phyloP scores from a whole-genome alignment of 2,113 vertebrate genomes.

The Dermatemys mawii region DNA sequence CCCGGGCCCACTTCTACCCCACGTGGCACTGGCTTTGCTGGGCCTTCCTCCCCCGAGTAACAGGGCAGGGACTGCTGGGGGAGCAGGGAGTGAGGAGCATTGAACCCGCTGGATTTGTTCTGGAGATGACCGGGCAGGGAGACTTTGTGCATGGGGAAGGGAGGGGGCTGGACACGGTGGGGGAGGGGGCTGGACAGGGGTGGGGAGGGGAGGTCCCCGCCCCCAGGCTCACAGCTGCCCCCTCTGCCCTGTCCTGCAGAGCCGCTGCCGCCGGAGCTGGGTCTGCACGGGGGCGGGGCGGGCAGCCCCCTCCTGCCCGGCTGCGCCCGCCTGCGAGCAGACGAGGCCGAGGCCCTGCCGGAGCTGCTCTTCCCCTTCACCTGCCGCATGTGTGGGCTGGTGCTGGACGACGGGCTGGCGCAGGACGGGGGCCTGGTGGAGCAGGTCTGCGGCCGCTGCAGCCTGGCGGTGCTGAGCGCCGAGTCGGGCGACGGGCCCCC shows the following conservation, averaged over 20 bases:
- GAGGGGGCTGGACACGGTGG: background rate
- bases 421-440: conserved; percentile 86
- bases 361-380: conserved; percentile 92
- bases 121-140: conserved; percentile 40
- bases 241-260: conserved; percentile 58
- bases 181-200: no score
- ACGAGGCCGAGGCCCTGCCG: conserved; percentile 76
- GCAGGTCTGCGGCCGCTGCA: conserved; percentile 90
- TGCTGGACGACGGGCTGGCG: conserved; percentile 83
- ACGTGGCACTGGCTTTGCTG: no score
- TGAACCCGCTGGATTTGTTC: conserved; percentile 36
- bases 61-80: no score
- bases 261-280: conserved; percentile 71
- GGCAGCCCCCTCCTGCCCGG: conserved; percentile 77
- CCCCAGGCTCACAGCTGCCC: accelerated
- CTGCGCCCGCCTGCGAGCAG: conserved; percentile 77
- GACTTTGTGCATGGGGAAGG: conserved; percentile 30
- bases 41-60: no score
- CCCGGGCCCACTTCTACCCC: background rate
- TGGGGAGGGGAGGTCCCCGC: background rate
- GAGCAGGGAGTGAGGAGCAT: no score
- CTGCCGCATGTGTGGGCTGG: conserved; percentile 90
- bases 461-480: conserved; percentile 86
- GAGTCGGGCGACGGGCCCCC: conserved; percentile 80
- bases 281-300: conserved; percentile 67